These are phyloP conservation scores for Rhodinocichla rosea DNA, from an alignment of 2,113 vertebrate species.

Conservation along the genomic window DNA sequence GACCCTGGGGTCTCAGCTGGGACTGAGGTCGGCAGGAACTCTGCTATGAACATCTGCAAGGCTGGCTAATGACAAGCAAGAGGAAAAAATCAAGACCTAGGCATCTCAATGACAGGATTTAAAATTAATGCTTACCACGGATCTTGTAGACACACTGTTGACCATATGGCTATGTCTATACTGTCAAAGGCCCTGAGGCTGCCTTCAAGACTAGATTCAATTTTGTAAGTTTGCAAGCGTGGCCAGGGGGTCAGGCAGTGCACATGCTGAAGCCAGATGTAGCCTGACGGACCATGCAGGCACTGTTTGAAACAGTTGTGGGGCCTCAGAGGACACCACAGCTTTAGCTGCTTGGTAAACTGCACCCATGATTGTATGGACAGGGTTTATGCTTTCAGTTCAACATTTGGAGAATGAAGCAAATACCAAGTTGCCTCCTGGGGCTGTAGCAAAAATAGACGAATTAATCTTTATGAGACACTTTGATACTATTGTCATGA, in stretches of 20 bases:
- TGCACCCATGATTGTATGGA: not conserved
- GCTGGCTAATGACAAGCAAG: not conserved
- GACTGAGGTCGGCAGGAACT: not conserved
- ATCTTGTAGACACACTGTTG: not conserved
- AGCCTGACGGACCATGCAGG: not conserved
- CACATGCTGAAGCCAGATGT: constrained; percentile 32
- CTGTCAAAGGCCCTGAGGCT: not conserved
- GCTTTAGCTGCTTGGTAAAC: not conserved
- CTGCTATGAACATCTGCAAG: not conserved
- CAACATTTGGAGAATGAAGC: constrained; percentile 30
- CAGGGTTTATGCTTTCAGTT: not conserved
- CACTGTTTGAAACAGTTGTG: not conserved
- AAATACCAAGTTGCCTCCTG: constrained; percentile 30
- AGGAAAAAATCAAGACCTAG: not conserved
- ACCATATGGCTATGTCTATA: not conserved
- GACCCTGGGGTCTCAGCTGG: not conserved
- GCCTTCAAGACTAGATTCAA: constrained; percentile 12
- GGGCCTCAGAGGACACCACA: not conserved
- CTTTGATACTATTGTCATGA: constrained; percentile 62
- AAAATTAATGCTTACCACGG: not conserved
- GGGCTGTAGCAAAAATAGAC: constrained; percentile 55
- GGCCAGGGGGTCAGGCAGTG: constrained; percentile 14
- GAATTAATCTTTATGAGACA: constrained; percentile 43
- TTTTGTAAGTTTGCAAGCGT: not conserved
- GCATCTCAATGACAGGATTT: not conserved